Conservation (phyloP, 1,140 invertebrate species). For the Gryllus bimaculatus region DNA sequence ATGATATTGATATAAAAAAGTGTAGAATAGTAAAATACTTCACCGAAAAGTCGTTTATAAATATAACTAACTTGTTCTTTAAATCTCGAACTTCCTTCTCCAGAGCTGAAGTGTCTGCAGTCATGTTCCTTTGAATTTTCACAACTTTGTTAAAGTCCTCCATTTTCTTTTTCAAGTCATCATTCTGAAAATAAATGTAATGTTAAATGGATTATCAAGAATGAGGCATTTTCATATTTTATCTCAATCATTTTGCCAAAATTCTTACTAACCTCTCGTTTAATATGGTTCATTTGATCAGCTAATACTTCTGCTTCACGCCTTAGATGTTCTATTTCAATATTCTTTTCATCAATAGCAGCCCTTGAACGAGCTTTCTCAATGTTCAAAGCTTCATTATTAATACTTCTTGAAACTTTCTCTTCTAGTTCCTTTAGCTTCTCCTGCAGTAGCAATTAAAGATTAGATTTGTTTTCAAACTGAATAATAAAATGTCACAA, state of each 20-base stretch:
- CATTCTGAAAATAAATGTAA: constrained; percentile 45
- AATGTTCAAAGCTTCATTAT: constrained; percentile 39
- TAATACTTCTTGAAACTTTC: constrained; percentile 34
- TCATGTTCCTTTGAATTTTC: constrained; percentile 69
- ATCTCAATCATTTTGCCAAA: not conserved
- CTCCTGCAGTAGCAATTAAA: constrained; percentile 39
- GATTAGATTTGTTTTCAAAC: not conserved
- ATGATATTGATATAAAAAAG: too few relatives aligned
- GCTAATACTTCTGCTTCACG: constrained; percentile 59
- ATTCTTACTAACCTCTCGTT: constrained; percentile 43
- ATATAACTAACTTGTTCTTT: constrained; percentile 44
- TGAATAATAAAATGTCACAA: too few relatives aligned
- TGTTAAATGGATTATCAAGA: not conserved
- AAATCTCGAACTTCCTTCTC: constrained; percentile 66
- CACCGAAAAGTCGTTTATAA: not conserved
- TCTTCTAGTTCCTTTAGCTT: constrained; percentile 56
- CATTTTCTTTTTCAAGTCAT: constrained; percentile 68
- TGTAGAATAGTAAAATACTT: too few relatives aligned
- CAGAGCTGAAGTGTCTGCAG: constrained; percentile 57
- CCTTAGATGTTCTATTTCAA: constrained; percentile 60
- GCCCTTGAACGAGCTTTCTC: constrained; percentile 57
- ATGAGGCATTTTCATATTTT: not conserved
- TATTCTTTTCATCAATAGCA: constrained; percentile 60
- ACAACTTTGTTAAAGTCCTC: constrained; percentile 78
- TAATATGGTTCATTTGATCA: constrained; percentile 57